A percentile compares a stretch with the other conserved stretches of the same genome.
Conservation (phyloP, 2,888 invertebrate species). For the Diarsia mendica region DNA sequence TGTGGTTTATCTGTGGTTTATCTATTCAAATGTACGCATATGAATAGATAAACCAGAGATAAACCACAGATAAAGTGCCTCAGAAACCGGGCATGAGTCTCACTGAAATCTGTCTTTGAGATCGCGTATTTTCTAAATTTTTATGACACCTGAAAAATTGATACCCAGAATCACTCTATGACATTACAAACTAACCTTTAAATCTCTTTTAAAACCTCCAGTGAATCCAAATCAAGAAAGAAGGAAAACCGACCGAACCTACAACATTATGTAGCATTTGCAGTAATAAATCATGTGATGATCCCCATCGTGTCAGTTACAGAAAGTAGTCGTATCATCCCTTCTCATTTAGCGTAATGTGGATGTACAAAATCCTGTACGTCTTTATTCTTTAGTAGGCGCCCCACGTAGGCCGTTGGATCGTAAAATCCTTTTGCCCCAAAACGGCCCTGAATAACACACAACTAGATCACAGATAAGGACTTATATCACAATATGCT, state of each 20-base stretch:
- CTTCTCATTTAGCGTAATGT: constrained; percentile 72
- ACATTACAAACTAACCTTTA: background rate
- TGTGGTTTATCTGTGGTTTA: too few relatives aligned
- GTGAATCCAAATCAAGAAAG: constrained; percentile 39
- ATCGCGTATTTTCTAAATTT: background rate
- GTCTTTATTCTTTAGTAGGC: constrained; percentile 72
- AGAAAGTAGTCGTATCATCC: constrained; percentile 72
- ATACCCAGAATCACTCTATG: background rate
- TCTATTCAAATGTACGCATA: too few relatives aligned
- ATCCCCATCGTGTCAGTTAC: constrained; percentile 69
- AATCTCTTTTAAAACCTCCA: constrained; percentile 18
- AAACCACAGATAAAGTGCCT: too few relatives aligned
- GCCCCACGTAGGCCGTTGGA: constrained; percentile 73
- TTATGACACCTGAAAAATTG: background rate
- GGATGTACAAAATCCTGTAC: constrained; percentile 71
- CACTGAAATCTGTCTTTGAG: background rate
- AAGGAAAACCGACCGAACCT: constrained; percentile 36
- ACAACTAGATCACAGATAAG: constrained; percentile 76
- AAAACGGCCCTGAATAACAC: constrained; percentile 75
- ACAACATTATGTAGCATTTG: constrained; percentile 63
- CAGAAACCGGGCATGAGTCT: too few relatives aligned
- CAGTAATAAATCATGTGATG: constrained; percentile 68
- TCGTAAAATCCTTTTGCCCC: constrained; percentile 78
- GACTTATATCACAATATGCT: constrained; percentile 74
- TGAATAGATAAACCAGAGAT: too few relatives aligned